These are phyloP conservation scores for Matsumyia berberina DNA, from an alignment of 2,888 invertebrate species.

Conservation along the genomic window DNA sequence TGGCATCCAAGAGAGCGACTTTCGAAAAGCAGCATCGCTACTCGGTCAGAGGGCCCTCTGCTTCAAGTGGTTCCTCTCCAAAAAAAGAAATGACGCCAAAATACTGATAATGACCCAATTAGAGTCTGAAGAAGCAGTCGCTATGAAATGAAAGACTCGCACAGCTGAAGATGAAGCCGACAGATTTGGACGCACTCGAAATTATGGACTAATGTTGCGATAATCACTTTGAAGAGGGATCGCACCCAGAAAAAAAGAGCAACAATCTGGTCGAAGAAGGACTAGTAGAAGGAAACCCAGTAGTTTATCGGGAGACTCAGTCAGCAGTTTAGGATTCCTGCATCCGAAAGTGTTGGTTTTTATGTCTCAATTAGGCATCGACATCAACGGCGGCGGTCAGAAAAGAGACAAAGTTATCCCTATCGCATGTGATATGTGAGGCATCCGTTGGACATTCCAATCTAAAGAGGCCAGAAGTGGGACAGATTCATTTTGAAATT, in stretches of 20 bases:
- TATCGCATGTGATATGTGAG: background rate
- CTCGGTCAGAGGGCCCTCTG: slow-evolving; percentile 19
- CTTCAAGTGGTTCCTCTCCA: slow-evolving; percentile 29
- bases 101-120: slow-evolving; percentile 71
- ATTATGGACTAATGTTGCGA: slow-evolving; percentile 42
- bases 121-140: slow-evolving; percentile 57
- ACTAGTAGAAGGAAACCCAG: slow-evolving; percentile 14
- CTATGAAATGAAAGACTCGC: slow-evolving; percentile 1
- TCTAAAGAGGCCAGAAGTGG: slow-evolving; percentile 7
- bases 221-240: slow-evolving; percentile 28
- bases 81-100: slow-evolving; percentile 58
- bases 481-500: slow-evolving; percentile 26
- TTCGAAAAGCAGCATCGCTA: slow-evolving; percentile 17
- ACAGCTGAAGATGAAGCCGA: slow-evolving; percentile 4
- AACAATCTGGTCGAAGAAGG: background rate
- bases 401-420: slow-evolving; percentile 22
- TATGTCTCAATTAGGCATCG: slow-evolving; percentile 59
- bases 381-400: slow-evolving; percentile 16
- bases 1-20: slow-evolving; percentile 17
- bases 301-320: slow-evolving; percentile 20
- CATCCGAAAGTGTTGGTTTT: slow-evolving; percentile 43
- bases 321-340: slow-evolving; percentile 5
- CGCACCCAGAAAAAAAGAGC: background rate
- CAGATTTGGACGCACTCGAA: slow-evolving; percentile 22
- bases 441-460: slow-evolving; percentile 6